Evolutionary conservation across 1,140 invertebrate genomes (phyloP).

Genomic region (Scaptomyza hsui): DNA sequence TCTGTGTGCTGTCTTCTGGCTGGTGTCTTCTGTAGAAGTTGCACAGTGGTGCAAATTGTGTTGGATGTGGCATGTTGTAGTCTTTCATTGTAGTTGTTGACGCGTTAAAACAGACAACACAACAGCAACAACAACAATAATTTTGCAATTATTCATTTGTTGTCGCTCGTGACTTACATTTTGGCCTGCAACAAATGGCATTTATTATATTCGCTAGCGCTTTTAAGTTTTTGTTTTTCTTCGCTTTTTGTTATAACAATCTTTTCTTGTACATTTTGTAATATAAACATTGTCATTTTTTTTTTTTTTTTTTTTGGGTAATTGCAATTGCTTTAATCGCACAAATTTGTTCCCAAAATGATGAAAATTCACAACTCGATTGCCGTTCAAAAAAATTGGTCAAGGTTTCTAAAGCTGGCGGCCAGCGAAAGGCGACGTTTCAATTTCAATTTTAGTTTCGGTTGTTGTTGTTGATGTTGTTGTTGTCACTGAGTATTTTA

Average conservation of each 20-base stretch:
- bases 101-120: slow-evolving; percentile 36
- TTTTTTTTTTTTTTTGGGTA: slow-evolving; percentile 31
- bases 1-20: slow-evolving; percentile 15
- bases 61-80: slow-evolving; percentile 43
- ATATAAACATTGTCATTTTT: slow-evolving; percentile 65
- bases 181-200: slow-evolving; percentile 59
- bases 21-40: slow-evolving; percentile 17
- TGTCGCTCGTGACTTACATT: slow-evolving; percentile 74
- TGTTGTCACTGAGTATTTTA: slow-evolving; percentile 40
- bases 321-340: slow-evolving; percentile 69
- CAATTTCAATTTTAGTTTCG: slow-evolving; percentile 53
- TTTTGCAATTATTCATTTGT: slow-evolving; percentile 74
- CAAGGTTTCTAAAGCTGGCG: slow-evolving; percentile 61
- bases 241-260: slow-evolving; percentile 14
- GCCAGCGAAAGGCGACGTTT: slow-evolving; percentile 74
- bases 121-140: slow-evolving; percentile 61
- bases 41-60: slow-evolving; percentile 38
- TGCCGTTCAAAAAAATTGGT: slow-evolving; percentile 59
- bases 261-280: slow-evolving; percentile 56
- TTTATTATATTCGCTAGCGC: slow-evolving; percentile 66
- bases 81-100: slow-evolving; percentile 20
- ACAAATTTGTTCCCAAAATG: slow-evolving; percentile 66
- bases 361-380: slow-evolving; percentile 23
- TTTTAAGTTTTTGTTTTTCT: slow-evolving; percentile 58
- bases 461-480: slow-evolving; percentile 28